Evolutionary conservation across 2,888 invertebrate genomes (phyloP).

Genomic region (Ecdyonurus torrentis): DNA sequence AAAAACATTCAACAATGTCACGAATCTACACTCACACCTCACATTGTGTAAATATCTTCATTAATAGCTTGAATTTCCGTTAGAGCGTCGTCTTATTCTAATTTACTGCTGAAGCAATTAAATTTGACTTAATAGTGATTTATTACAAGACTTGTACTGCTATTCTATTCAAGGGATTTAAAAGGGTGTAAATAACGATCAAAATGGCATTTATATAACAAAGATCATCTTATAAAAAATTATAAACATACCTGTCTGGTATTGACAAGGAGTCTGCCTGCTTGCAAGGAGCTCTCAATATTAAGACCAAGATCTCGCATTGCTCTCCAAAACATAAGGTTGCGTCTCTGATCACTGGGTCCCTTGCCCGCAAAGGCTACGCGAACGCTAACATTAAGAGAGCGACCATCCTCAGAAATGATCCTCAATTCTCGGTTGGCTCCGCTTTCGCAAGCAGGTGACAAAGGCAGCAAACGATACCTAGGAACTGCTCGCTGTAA

Average conservation of each 20-base stretch:
- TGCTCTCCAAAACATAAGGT: not conserved
- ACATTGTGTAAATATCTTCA: no score
- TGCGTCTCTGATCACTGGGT: not conserved
- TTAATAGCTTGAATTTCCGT: no score
- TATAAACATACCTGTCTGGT: not conserved
- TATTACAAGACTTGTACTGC: no score
- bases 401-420: not conserved
- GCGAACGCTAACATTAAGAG: not conserved
- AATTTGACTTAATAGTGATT: no score
- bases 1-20: no score
- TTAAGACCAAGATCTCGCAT: not conserved
- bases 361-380: not conserved
- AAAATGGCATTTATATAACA: no score
- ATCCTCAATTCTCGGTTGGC: not conserved
- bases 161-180: no score
- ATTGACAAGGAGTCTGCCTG: not conserved
- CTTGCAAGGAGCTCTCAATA: not conserved
- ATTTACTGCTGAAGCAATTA: no score
- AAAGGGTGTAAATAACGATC: no score
- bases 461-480: not conserved
- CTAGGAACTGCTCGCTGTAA: not conserved
- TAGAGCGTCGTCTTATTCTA: no score
- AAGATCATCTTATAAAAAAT: no score
- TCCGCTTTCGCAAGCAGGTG: not conserved
- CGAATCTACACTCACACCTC: no score